Base-by-base conservation (phyloP, 2,797 vertebrate genomes). In the Myotis findleyi region DNA sequence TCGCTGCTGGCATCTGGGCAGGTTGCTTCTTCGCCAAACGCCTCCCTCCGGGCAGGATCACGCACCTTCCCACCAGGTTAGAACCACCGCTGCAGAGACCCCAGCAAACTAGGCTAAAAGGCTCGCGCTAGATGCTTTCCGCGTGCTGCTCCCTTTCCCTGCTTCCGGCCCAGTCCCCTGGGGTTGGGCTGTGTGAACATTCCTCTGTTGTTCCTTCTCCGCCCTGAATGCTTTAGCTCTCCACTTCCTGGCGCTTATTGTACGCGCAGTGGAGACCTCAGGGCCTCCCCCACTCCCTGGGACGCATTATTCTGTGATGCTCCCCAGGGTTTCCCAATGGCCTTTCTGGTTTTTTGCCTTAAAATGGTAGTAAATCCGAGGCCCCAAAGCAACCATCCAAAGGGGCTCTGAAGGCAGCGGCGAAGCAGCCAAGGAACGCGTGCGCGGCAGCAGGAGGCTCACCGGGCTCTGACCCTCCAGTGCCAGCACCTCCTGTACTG, bases 121-220 rank as follows among this genome's bases (percentile, higher is more conserved):
- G 49, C 75, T 66, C 59, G 14, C 66, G 82, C 44, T 93, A 27
- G 83, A 53, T 94, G 44, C 95, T 94, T 95, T 91, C 83, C 73
- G 69, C 30, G 0, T 27, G 94, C 4, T 68, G 87, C 79, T 96
- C 82, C 11, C 89, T 95, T 86, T 18, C 23, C 6, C 95, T 81
- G 4, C 53, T 97, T 97, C 96, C 94, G 89, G 79, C n/a, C 0
- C 6, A 11, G 95, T 94, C 93, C 96, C 93, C 36, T 62, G 94
- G 96, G 51, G 93, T 95, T 97, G 75, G 96, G 66, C 85, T 96
- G 84, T 97, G 97, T 53, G 94, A 93, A 91, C 94, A 89, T 87
- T 96, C 79, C 68, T 85, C 41, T 77, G 93, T 85, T 94, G 89
- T 83, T 95, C 81, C 68, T 92, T 95, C 96, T 95, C 90, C 38